Conservation (phyloP, 2,797 vertebrate species). For the Catamblyrhynchus diadema region DNA sequence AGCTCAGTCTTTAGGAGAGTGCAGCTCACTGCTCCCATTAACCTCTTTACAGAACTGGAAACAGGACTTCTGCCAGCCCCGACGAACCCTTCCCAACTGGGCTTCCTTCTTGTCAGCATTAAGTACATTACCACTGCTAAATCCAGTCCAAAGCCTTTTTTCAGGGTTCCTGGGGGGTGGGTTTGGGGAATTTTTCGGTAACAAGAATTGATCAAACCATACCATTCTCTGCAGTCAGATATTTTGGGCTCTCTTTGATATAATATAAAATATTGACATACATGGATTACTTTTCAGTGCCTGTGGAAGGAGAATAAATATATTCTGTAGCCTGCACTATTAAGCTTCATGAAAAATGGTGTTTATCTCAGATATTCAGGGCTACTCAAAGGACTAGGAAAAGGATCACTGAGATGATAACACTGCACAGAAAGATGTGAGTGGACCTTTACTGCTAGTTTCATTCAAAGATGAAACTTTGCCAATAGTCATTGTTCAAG, state of each 20-base stretch:
- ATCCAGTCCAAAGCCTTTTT: neutral
- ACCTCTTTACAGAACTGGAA: neutral
- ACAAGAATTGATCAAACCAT: neutral
- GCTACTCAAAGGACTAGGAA: neutral
- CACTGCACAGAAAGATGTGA: too few species aligned
- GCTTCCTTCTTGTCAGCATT: neutral
- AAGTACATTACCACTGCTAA: neutral
- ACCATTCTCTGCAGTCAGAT: neutral
- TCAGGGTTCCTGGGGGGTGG: accelerated
- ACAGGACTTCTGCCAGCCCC: neutral
- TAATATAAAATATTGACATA: neutral
- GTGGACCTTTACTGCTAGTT: neutral
- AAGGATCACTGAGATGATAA: neutral
- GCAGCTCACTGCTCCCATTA: neutral
- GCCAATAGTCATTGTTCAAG: neutral
- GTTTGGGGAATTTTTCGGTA: neutral
- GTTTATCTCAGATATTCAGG: neutral
- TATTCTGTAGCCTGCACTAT: neutral
- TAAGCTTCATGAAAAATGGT: neutral
- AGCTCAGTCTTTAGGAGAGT: neutral
- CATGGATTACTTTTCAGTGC: neutral
- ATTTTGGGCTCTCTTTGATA: neutral
- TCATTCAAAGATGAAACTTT: neutral
- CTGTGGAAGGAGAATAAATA: neutral
- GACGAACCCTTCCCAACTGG: neutral